phyloP scores from a whole-genome alignment of 2,797 vertebrate genomes.

The Halcyon chelicuti region DNA sequence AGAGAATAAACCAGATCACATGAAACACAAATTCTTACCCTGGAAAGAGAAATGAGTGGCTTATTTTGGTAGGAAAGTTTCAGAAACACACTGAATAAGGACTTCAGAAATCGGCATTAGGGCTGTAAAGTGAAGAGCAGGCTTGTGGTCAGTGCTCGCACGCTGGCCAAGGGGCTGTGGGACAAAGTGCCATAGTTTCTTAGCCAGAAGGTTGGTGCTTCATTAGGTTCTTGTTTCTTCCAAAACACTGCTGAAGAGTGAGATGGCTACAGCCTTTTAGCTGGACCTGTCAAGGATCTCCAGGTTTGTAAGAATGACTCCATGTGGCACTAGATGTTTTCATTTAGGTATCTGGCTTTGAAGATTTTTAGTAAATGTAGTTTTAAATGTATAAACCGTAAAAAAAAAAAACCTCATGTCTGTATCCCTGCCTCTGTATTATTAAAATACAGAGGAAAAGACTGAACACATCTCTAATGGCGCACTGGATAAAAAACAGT shows the following conservation, averaged over 20 bases:
- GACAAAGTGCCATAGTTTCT: rapidly evolving
- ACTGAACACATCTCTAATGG: neutral
- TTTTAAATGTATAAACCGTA: neutral
- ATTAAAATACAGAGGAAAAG: neutral
- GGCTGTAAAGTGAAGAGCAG: neutral
- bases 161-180: rapidly evolving
- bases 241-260: neutral
- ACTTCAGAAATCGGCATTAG: neutral
- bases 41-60: neutral
- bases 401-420: neutral
- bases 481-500: neutral
- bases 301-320: neutral
- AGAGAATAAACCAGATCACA: neutral
- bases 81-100: neutral
- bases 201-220: neutral
- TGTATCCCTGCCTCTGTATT: neutral
- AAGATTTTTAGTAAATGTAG: neutral
- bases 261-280: neutral
- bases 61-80: neutral
- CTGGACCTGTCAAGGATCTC: neutral
- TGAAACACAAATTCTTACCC: neutral
- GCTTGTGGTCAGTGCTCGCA: neutral
- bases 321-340: neutral
- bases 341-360: neutral
- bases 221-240: neutral